Percentiles rank a stretch among this genome's conserved stretches.
phyloP scores from a whole-genome alignment of 2,113 vertebrate species.

The Gymnorhina tibicen region DNA sequence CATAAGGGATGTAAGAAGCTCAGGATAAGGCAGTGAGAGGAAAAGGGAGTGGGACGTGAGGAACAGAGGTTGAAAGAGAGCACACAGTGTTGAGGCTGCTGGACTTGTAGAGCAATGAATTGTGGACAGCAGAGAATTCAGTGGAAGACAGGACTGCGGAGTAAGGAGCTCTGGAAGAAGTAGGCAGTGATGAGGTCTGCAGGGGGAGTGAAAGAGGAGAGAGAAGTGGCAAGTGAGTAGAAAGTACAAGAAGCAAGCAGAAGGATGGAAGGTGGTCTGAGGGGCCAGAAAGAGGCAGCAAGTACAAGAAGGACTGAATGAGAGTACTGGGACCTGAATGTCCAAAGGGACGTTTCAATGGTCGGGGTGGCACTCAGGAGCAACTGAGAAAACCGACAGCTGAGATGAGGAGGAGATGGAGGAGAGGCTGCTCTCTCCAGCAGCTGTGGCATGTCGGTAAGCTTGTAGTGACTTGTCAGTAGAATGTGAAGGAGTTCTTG shows the following conservation, averaged over 20 bases:
- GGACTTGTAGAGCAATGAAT: background rate
- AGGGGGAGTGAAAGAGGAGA: background rate
- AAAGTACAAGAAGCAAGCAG: background rate
- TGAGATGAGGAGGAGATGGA: background rate
- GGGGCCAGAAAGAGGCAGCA: background rate
- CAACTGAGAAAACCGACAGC: background rate
- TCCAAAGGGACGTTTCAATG: background rate
- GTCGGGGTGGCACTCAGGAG: background rate
- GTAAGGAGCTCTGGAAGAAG: background rate
- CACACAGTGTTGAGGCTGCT: background rate
- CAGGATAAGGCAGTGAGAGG: background rate
- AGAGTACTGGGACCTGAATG: background rate
- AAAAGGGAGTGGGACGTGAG: background rate
- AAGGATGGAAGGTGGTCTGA: background rate
- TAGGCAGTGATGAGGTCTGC: background rate
- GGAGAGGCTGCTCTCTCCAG: background rate
- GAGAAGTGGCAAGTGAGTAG: background rate
- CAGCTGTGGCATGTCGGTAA: background rate
- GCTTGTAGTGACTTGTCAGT: slow-evolving; percentile 29
- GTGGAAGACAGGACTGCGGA: background rate
- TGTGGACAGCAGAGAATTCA: background rate
- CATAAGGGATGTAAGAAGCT: background rate
- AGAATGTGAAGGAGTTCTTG: slow-evolving; percentile 1
- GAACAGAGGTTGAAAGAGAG: background rate
- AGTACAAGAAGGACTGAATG: background rate